Evolutionary conservation across 2,888 invertebrate species (phyloP), one percentile per base, ranked within the genome.

Genomic region (Conistra vaccinii): DNA sequence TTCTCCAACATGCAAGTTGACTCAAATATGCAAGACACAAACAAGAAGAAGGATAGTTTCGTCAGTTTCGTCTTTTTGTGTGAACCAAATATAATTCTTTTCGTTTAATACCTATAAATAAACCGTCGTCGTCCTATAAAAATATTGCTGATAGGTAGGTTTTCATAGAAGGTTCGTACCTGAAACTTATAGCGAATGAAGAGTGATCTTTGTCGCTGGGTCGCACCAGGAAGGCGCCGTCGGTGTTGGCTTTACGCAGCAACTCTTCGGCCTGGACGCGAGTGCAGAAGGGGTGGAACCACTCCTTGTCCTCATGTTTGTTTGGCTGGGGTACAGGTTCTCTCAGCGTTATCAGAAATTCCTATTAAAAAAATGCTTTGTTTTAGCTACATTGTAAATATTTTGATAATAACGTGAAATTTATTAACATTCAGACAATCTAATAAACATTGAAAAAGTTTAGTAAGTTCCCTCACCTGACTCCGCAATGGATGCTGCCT

Each of bases 311-410:
- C 92, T 99, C 99, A 89, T 99, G 99, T 91, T 98, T 98, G 91
- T 98, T 98, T 32, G 99, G 99, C 92, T 99, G 99, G 0, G 99
- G 99, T 3, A 99, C 99, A 0, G 99, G 99, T 91, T 99, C 98
- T 88, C 97, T 97, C 0, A 99, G 96, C 0, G 97, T 98, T 86
- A 99, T 98, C 48, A 98, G 97, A 94, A 99, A 99, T 93, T 99
- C 98, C 96, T 98, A 89, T 17, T 83, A 85, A 45, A 68, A 68
- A 57, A 51, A 51, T 1, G 9, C 0, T 39, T 62, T 48, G 29
- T 73, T 32, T 3, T 51, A 51, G 26, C 29, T n/a, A 55, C 6
- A 29, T 55, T 23, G 48, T 14, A 57, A 29, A 53, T 35, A 57
- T 26, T 6, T 48, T 48, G 1, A 48, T 51, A 32, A 23, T 53